These are phyloP conservation scores for Clunio marinus DNA, from an alignment of 2,888 invertebrate genomes.

Conservation along the genomic window DNA sequence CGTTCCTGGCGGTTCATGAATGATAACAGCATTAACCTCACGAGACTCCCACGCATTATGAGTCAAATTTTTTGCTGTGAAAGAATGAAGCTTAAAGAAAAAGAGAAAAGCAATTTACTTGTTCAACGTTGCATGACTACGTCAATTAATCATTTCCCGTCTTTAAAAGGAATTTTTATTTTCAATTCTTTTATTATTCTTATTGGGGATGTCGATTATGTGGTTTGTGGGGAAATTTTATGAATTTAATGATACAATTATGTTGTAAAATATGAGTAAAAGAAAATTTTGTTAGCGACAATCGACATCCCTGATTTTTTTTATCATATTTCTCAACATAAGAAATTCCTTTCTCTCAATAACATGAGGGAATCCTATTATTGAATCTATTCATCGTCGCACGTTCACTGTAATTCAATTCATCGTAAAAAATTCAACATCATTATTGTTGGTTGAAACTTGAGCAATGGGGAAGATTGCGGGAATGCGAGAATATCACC, in stretches of 20 bases:
- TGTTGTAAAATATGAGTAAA: too few relatives aligned
- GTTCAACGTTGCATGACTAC: neutral
- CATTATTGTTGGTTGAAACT: too few relatives aligned
- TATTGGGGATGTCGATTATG: too few relatives aligned
- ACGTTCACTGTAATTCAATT: conserved; percentile 15
- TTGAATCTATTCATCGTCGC: neutral
- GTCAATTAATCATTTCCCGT: neutral
- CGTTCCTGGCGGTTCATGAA: neutral
- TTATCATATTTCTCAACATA: conserved; percentile 2
- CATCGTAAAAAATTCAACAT: too few relatives aligned
- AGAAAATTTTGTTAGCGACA: too few relatives aligned
- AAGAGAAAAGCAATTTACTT: neutral
- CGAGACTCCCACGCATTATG: neutral
- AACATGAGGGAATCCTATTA: neutral
- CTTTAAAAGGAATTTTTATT: neutral
- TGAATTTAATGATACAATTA: too few relatives aligned
- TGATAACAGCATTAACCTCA: conserved; percentile 17
- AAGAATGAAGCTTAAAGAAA: neutral
- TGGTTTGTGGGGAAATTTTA: too few relatives aligned
- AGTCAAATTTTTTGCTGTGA: neutral
- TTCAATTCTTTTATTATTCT: conserved; percentile 4
- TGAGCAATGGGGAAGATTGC: too few relatives aligned
- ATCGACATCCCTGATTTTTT: too few relatives aligned
- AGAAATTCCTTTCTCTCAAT: neutral
- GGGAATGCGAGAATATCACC: too few relatives aligned